These are phyloP conservation scores for Drosophila varians DNA, from an alignment of 1,140 invertebrate species.

Conservation along the genomic window DNA sequence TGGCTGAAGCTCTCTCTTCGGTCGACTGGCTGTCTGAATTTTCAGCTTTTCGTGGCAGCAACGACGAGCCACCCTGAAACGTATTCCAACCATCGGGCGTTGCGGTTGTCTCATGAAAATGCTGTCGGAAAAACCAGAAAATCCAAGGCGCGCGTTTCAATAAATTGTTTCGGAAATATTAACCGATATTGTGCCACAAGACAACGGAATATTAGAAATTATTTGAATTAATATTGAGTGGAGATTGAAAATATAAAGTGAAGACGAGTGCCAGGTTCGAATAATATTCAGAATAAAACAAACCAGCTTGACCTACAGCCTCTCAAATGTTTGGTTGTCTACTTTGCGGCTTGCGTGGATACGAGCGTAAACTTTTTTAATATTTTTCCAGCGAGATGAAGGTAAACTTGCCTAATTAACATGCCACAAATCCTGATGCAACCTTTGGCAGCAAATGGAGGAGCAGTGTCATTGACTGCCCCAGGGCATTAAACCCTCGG, in stretches of 20 bases:
- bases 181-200: not conserved
- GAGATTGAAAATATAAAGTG: not conserved
- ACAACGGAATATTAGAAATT: not conserved
- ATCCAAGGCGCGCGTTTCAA: constrained; percentile 6
- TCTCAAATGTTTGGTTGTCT: not conserved
- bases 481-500: constrained; percentile 41
- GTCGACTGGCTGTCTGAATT: constrained; percentile 15
- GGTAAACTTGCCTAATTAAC: constrained; percentile 38
- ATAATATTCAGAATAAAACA: not conserved
- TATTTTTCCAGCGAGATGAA: constrained; percentile 18
- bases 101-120: constrained; percentile 68
- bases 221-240: not conserved
- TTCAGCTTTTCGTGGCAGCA: constrained; percentile 27
- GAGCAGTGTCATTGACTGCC: constrained; percentile 41
- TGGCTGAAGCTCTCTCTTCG: not conserved
- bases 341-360: not conserved
- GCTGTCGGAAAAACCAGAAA: constrained; percentile 27
- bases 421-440: not conserved
- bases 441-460: constrained; percentile 17
- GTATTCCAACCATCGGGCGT: constrained; percentile 70
- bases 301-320: not conserved
- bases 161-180: constrained; percentile 12
- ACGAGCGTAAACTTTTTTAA: constrained; percentile 19
- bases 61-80: constrained; percentile 60
- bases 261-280: not conserved